Percentiles rank a stretch among this genome's conserved stretches.
phyloP scores from a whole-genome alignment of 2,888 invertebrate species.

The Sarcophaga subvicina region DNA sequence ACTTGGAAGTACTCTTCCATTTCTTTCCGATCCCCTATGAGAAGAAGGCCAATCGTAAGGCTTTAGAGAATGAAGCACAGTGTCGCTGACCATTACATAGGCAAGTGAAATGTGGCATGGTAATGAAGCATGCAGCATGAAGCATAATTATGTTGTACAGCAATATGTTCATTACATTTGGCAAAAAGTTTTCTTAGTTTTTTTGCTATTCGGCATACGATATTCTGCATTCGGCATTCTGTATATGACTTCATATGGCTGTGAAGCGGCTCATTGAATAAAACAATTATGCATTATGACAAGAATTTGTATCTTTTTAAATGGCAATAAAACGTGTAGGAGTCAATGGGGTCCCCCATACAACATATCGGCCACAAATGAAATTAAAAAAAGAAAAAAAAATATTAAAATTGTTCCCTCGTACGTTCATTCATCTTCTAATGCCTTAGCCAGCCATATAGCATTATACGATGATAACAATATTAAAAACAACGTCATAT shows the following conservation, averaged over 20 bases:
- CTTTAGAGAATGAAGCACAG: not conserved
- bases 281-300: conserved; percentile 68
- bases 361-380: not conserved
- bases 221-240: not conserved
- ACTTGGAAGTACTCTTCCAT: conserved; percentile 29
- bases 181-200: not conserved
- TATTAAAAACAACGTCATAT: conserved; percentile 65
- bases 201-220: conserved; percentile 44
- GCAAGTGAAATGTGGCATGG: conserved; percentile 61
- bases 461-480: not conserved
- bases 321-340: conserved; percentile 69
- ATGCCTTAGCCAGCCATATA: no score
- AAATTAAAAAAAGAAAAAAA: not conserved
- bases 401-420: no score
- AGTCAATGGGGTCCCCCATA: conserved; percentile 55
- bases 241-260: conserved; percentile 24
- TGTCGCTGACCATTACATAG: conserved; percentile 32
- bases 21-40: not conserved
- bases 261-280: conserved; percentile 62
- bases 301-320: conserved; percentile 70
- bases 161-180: conserved; percentile 62
- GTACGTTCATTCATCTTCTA: no score
- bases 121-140: conserved; percentile 68
- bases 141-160: conserved; percentile 69
- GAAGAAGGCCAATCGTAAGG: not conserved